phyloP scores from a whole-genome alignment of 2,113 vertebrate species.

The Plectropomus leopardus region DNA sequence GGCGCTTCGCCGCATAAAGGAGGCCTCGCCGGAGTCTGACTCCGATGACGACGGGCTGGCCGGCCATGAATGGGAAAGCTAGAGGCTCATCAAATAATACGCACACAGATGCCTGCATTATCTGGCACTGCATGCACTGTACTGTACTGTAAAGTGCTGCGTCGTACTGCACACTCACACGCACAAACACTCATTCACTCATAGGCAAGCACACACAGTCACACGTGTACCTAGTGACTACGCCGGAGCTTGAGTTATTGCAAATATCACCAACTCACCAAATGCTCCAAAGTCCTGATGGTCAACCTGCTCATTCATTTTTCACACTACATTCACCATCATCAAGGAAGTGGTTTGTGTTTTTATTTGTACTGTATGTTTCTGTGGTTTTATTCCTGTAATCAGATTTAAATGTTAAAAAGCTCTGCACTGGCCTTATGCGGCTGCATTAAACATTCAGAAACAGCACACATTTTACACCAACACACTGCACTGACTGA shows the following conservation, averaged over 20 bases:
- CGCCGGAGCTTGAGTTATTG: slow-evolving; percentile 31
- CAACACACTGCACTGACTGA: slow-evolving; percentile 35
- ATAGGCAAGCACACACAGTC: slow-evolving; percentile 37
- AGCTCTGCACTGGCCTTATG: slow-evolving; percentile 33
- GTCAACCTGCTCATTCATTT: slow-evolving; percentile 43
- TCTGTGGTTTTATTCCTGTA: slow-evolving; percentile 47
- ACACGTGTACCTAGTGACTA: slow-evolving; percentile 39
- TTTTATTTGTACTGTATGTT: slow-evolving; percentile 47
- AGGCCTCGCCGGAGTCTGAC: slow-evolving; percentile 97
- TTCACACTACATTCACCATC: slow-evolving; percentile 35
- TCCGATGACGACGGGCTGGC: slow-evolving; percentile 93
- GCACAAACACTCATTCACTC: slow-evolving; percentile 20
- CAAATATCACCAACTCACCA: slow-evolving; percentile 48
- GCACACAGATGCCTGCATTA: slow-evolving; percentile 45
- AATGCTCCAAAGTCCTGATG: slow-evolving; percentile 41
- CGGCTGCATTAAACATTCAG: slow-evolving; percentile 19
- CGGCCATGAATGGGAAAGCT: slow-evolving; percentile 95
- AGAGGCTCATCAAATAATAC: slow-evolving; percentile 56
- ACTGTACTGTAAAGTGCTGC: slow-evolving; percentile 44
- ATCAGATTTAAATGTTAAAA: slow-evolving; percentile 46
- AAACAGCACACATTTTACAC: slow-evolving; percentile 31
- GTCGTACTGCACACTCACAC: slow-evolving; percentile 47
- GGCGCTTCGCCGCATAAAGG: slow-evolving; percentile 96
- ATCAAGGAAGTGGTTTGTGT: slow-evolving; percentile 21
- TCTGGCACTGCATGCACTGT: slow-evolving; percentile 47